Evolutionary conservation across 2,888 invertebrate species (phyloP).

Genomic region (Netelia fuscicornis): DNA sequence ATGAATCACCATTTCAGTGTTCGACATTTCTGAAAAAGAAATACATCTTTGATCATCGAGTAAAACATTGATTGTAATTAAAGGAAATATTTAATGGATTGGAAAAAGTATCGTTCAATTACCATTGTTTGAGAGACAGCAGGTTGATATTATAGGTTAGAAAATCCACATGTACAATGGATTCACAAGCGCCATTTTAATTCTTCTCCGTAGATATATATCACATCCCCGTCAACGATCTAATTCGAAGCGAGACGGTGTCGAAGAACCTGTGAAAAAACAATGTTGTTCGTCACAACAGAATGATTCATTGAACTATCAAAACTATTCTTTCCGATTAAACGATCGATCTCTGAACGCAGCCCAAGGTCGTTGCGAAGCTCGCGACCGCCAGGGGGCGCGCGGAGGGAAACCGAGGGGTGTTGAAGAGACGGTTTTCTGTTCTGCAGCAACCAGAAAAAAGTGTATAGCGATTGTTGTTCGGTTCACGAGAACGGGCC

Average conservation of each 20-base stretch:
- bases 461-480: conserved; percentile 60
- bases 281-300: background rate
- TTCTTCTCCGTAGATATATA: too few relatives aligned
- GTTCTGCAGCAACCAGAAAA: conserved; percentile 40
- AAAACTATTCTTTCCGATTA: conserved; percentile 9
- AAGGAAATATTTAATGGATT: too few relatives aligned
- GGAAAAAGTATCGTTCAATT: too few relatives aligned
- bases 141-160: too few relatives aligned
- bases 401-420: background rate
- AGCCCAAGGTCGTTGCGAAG: conserved; percentile 29
- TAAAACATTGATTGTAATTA: too few relatives aligned
- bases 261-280: background rate
- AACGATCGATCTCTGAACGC: conserved; percentile 34
- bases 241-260: too few relatives aligned
- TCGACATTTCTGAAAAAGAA: background rate
- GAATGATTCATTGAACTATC: background rate
- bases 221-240: too few relatives aligned
- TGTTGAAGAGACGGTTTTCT: conserved; percentile 22
- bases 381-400: conserved; percentile 10
- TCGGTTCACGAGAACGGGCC: conserved; percentile 48
- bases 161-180: too few relatives aligned
- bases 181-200: too few relatives aligned
- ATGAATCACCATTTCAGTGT: background rate
- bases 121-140: too few relatives aligned
- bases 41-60: too few relatives aligned